Percentiles rank a stretch among this genome's conserved stretches.
phyloP scores from a whole-genome alignment of 2,113 vertebrate species.

The Callocephalon fimbriatum region DNA sequence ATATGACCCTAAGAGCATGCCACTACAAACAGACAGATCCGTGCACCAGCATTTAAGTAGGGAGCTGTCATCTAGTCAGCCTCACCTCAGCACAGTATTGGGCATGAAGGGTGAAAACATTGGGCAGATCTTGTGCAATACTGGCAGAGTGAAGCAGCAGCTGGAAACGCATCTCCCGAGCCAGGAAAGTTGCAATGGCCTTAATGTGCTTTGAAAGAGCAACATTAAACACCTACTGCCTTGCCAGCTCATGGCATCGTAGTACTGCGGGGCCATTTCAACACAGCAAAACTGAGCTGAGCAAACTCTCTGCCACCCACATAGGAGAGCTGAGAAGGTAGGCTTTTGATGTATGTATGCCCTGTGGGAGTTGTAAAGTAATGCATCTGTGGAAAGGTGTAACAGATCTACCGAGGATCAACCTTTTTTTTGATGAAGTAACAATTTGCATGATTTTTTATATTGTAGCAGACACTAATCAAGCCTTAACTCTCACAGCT shows the following conservation, averaged over 20 bases:
- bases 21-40: background rate
- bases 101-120: background rate
- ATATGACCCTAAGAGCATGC: background rate
- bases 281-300: background rate
- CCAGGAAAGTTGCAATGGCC: background rate
- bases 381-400: background rate
- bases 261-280: background rate
- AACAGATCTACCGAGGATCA: background rate
- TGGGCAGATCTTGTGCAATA: background rate
- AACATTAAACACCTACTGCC: slow-evolving; percentile 3
- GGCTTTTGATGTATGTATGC: background rate
- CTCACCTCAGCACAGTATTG: background rate
- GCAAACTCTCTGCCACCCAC: background rate
- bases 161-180: background rate
- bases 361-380: background rate
- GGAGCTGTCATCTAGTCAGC: slow-evolving; percentile 19
- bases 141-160: background rate
- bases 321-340: background rate
- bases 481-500: background rate
- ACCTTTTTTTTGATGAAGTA: background rate
- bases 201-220: slow-evolving; percentile 30
- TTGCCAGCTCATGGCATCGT: slow-evolving; percentile 2
- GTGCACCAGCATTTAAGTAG: background rate
- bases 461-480: background rate
- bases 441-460: background rate